A percentile compares a stretch with the other conserved stretches of the same genome.
Evolutionary conservation across 2,888 invertebrate genomes (phyloP).

Genomic region (Torymus auratus): DNA sequence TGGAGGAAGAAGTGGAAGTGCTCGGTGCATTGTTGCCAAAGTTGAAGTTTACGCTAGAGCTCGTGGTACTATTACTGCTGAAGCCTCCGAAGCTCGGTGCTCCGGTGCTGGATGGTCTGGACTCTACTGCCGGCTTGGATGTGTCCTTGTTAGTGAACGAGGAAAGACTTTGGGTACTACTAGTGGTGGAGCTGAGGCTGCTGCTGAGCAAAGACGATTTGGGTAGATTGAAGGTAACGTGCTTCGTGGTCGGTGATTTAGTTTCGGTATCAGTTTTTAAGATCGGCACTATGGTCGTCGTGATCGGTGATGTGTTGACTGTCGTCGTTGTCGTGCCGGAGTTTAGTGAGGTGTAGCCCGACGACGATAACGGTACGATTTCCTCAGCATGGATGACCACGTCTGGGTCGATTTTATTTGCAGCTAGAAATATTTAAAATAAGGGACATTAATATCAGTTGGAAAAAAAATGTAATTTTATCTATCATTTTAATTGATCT

Average conservation of each 20-base stretch:
- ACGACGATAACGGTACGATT: conserved; percentile 56
- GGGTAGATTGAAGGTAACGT: conserved; percentile 68
- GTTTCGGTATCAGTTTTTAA: conserved; percentile 61
- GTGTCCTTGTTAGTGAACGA: neutral
- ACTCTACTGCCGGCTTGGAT: neutral
- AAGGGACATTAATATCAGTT: no score
- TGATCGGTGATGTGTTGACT: conserved; percentile 71
- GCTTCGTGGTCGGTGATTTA: conserved; percentile 63
- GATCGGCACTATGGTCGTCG: conserved; percentile 69
- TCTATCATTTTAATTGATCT: no score
- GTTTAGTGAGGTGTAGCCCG: conserved; percentile 64
- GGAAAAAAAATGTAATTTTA: no score
- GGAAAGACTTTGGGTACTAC: neutral
- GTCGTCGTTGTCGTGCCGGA: conserved; percentile 71
- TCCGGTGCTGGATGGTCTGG: neutral
- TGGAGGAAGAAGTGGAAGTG: neutral
- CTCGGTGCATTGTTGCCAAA: neutral
- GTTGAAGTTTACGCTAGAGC: conserved; percentile 19
- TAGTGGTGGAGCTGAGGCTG: neutral
- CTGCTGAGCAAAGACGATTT: conserved; percentile 14
- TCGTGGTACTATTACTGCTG: conserved; percentile 2
- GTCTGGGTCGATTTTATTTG: conserved; percentile 72
- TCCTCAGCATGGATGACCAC: conserved; percentile 74
- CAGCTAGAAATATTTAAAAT: conserved; percentile 53
- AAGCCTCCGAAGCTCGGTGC: conserved; percentile 29